Percentiles rank a stretch among this genome's conserved stretches.
phyloP scores from a whole-genome alignment of 1,140 invertebrate genomes.

The Calycopis cecrops region DNA sequence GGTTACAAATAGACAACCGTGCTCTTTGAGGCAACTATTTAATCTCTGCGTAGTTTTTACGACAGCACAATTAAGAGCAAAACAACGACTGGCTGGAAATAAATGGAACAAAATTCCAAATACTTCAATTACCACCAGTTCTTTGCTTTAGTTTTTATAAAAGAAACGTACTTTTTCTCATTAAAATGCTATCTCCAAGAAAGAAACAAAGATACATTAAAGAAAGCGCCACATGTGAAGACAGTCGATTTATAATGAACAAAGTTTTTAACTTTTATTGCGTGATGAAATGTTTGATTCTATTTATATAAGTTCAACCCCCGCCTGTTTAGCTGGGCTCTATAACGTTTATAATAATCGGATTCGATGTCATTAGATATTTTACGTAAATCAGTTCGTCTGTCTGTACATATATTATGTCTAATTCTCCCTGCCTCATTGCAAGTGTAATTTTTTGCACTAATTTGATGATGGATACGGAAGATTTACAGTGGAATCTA shows the following conservation, averaged over 20 bases:
- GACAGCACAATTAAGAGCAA: background rate
- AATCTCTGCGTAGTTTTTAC: slow-evolving; percentile 1
- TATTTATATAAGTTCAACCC: background rate
- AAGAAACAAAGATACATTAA: slow-evolving; percentile 3
- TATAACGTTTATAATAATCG: too few relatives aligned
- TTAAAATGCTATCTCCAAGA: background rate
- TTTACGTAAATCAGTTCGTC: too few relatives aligned
- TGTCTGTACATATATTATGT: too few relatives aligned
- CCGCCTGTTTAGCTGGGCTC: too few relatives aligned
- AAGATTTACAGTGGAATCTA: too few relatives aligned
- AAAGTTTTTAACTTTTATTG: slow-evolving; percentile 9
- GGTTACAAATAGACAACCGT: background rate
- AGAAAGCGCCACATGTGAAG: slow-evolving; percentile 7
- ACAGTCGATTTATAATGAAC: slow-evolving; percentile 6
- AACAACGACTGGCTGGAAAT: background rate
- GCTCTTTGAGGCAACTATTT: background rate
- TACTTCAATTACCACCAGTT: background rate
- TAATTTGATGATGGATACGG: too few relatives aligned
- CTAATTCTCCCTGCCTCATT: too few relatives aligned
- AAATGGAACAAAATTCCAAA: slow-evolving; percentile 8
- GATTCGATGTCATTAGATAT: too few relatives aligned
- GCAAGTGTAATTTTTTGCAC: too few relatives aligned
- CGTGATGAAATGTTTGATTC: background rate
- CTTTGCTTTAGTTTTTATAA: background rate
- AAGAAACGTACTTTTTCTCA: background rate